A percentile compares a stretch with the other conserved stretches of the same genome.
phyloP scores from a whole-genome alignment of 2,888 invertebrate species.

The Loripinus fragilis region DNA sequence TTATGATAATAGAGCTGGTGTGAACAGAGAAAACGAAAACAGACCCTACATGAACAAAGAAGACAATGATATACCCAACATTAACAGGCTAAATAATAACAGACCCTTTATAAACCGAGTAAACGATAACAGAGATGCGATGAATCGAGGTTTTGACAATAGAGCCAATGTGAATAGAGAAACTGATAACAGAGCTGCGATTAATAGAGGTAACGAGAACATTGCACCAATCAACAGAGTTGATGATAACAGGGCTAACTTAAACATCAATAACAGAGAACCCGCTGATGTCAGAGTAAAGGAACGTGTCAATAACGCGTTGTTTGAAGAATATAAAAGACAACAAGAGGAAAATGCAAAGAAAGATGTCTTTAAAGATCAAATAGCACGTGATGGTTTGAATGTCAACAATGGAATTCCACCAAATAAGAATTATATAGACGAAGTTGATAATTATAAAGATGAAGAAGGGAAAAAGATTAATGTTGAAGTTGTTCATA shows the following conservation, averaged over 20 bases:
- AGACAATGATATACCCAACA: too few species aligned
- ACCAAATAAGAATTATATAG: conserved; percentile 8
- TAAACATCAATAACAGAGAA: conserved; percentile 8
- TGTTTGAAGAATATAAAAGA: conserved; percentile 45
- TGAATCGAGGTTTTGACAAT: too few species aligned
- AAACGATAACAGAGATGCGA: too few species aligned
- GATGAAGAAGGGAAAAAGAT: conserved; percentile 38
- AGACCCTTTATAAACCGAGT: too few species aligned
- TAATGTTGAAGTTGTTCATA: conserved; percentile 27
- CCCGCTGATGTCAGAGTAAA: conserved; percentile 25
- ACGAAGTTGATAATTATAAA: conserved; percentile 17
- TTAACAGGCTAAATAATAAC: too few species aligned
- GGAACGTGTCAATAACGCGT: conserved; percentile 46
- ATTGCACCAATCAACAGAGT: conserved; percentile 9
- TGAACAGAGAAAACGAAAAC: not conserved
- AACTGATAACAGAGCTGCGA: conserved; percentile 2
- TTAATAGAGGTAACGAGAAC: not conserved
- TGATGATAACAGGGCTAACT: too few species aligned
- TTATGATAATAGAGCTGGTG: not conserved
- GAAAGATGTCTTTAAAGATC: conserved; percentile 18
- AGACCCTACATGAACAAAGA: too few species aligned
- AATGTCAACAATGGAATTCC: not conserved
- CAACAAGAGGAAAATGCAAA: conserved; percentile 41
- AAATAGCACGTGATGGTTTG: not conserved
- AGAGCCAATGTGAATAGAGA: too few species aligned